Conservation (phyloP, 1,140 invertebrate species). For the Drosophila quadrilineata region DNA sequence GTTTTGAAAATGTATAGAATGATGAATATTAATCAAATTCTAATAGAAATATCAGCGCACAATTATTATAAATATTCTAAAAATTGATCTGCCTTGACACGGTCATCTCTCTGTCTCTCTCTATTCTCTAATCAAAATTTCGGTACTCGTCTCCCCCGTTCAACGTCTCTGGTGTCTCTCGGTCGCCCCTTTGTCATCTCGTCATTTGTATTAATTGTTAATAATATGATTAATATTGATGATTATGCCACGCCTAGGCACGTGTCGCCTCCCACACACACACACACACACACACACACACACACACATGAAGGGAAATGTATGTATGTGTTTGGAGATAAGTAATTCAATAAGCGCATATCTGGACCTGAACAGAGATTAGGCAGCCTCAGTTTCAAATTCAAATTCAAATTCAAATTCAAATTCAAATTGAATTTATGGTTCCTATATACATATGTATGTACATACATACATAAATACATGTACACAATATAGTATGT, state of each 20-base stretch:
- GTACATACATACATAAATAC: background rate
- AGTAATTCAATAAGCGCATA: background rate
- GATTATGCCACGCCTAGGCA: slow-evolving; percentile 23
- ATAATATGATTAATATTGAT: slow-evolving; percentile 34
- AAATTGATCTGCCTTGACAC: slow-evolving; percentile 41
- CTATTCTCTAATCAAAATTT: slow-evolving; percentile 39
- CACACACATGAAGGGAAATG: background rate
- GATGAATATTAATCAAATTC: slow-evolving; percentile 33
- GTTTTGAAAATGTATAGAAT: slow-evolving; percentile 22
- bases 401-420: no score
- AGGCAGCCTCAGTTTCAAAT: slow-evolving; percentile 5
- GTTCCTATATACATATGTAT: background rate
- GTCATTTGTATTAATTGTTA: slow-evolving; percentile 4
- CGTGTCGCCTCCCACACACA: background rate
- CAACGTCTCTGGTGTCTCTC: no score
- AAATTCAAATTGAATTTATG: no score
- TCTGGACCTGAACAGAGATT: slow-evolving; percentile 19
- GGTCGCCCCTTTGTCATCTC: no score
- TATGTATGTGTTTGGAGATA: slow-evolving; percentile 2
- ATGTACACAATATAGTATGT: background rate
- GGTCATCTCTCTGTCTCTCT: no score
- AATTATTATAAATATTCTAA: slow-evolving; percentile 4
- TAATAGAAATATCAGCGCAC: slow-evolving; percentile 19
- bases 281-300: background rate
- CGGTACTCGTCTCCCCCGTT: no score